These are phyloP conservation scores for Drosophila peninsularis DNA, from an alignment of 2,888 invertebrate genomes.

Conservation along the genomic window DNA sequence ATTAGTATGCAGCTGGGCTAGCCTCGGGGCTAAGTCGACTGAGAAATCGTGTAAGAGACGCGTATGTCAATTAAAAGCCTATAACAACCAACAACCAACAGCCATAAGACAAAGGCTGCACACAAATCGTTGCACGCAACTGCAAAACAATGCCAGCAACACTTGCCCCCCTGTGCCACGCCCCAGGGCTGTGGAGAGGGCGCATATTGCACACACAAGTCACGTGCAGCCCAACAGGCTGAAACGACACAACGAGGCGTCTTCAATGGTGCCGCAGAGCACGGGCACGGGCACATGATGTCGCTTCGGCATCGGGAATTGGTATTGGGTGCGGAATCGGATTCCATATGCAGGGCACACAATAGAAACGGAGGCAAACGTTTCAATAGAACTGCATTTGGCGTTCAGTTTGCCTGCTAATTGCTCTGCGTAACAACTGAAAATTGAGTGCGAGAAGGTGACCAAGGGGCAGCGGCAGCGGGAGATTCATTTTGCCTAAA, in stretches of 20 bases:
- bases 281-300: slow-evolving; percentile 40
- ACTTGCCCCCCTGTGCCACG: slow-evolving; percentile 9
- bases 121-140: slow-evolving; percentile 75
- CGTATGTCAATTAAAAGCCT: slow-evolving; percentile 78
- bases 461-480: not conserved
- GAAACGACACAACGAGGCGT: slow-evolving; percentile 72
- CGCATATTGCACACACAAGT: slow-evolving; percentile 65
- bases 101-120: slow-evolving; percentile 39
- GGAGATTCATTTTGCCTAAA: not conserved
- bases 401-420: not conserved
- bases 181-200: not conserved
- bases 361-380: slow-evolving; percentile 29
- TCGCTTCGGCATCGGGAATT: slow-evolving; percentile 8
- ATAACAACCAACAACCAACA: slow-evolving; percentile 53
- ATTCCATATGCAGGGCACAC: slow-evolving; percentile 34
- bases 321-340: slow-evolving; percentile 13
- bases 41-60: slow-evolving; percentile 73
- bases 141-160: slow-evolving; percentile 60
- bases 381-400: slow-evolving; percentile 35
- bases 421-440: not conserved
- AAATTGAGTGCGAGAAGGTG: slow-evolving; percentile 9
- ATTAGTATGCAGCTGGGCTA: slow-evolving; percentile 68
- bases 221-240: slow-evolving; percentile 67
- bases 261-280: slow-evolving; percentile 50
- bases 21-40: slow-evolving; percentile 47